Evolutionary conservation across 2,797 vertebrate genomes (phyloP), one percentile per base, ranked within the genome.

Genomic region (Parauchenoglanis ngamensis): DNA sequence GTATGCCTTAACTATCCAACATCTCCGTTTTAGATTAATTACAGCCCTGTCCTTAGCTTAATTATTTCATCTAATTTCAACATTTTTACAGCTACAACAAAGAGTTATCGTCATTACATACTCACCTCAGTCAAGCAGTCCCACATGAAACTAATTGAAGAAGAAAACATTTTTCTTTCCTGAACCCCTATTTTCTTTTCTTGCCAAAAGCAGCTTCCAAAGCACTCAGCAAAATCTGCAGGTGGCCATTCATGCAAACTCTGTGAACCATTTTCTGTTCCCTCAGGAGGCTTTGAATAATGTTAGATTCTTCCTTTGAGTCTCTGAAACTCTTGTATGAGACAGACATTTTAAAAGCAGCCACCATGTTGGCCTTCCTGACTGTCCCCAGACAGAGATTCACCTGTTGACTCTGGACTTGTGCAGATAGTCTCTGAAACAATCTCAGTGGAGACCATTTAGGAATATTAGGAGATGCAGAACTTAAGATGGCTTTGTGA

Each of bases 371-470:
- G 12, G 87, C 83, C 78, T 83, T 52, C 40, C 79, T 81, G 59
- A 81, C 44, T n/a, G 21, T 59, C 52, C 28, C 56, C 19, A 49
- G n/a, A 80, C 25, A 65, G 40, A 13, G 17, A 54, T 83, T 68
- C 63, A 31, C 46, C 44, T 54, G 78, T 92, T 93, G 93, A 90
- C 92, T 92, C 93, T 87, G 78, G 88, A 68, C 92, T 57, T 90
- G 87, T 84, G 89, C 87, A 90, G 89, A 79, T 91, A 35, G 90
- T 79, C 88, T 25, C 46, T 52, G 80, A 90, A 90, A 77, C 63
- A 87, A 92, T 92, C 93, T 93, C 93, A 87, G 44, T 91, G 92
- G 93, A 94, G 93, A 93, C 92, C 93, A 92, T 95, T 94, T 93
- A 87, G 88, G 85, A 87, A 86, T 87, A 92, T 94, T 93, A 93